Evolutionary conservation across 2,797 vertebrate species (phyloP).

Genomic region (Centroberyx gerrardi): DNA sequence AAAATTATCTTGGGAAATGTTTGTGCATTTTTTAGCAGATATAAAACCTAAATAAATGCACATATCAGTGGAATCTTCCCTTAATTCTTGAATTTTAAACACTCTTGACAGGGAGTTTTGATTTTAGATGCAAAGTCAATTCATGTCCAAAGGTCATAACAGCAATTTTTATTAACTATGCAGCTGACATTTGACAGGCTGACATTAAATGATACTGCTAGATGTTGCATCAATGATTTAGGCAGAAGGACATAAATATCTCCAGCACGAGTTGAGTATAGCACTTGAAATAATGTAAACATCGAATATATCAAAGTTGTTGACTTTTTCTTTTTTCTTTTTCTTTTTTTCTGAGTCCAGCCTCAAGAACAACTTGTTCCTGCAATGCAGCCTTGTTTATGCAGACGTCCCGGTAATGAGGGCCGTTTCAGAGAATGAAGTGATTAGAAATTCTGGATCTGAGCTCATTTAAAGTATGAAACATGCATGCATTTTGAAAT

Average conservation of each 20-base stretch:
- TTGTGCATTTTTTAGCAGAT: slow-evolving; percentile 29
- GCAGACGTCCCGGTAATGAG: neutral
- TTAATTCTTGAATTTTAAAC: slow-evolving; percentile 45
- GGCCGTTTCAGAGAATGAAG: slow-evolving; percentile 19
- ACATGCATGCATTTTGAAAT: slow-evolving; percentile 15
- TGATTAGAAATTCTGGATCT: slow-evolving; percentile 23
- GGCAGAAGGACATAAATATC: slow-evolving; percentile 17
- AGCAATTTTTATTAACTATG: slow-evolving; percentile 50
- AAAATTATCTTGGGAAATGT: slow-evolving; percentile 12
- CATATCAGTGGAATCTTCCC: slow-evolving; percentile 41
- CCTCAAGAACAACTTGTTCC: neutral
- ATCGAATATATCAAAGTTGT: neutral
- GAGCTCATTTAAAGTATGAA: slow-evolving; percentile 42
- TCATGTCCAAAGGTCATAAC: slow-evolving; percentile 43
- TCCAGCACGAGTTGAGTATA: slow-evolving; percentile 13
- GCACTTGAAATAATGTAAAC: slow-evolving; percentile 14
- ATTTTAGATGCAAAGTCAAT: slow-evolving; percentile 66
- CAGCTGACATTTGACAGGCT: slow-evolving; percentile 24
- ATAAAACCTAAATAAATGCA: slow-evolving; percentile 39
- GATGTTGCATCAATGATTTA: neutral
- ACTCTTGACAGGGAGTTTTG: slow-evolving; percentile 46
- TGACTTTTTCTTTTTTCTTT: too few relatives aligned
- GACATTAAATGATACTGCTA: slow-evolving; percentile 37
- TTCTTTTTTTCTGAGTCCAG: neutral
- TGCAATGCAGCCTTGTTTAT: neutral